Evolutionary conservation across 2,113 vertebrate species (phyloP).

Genomic region (Pteropus alecto): DNA sequence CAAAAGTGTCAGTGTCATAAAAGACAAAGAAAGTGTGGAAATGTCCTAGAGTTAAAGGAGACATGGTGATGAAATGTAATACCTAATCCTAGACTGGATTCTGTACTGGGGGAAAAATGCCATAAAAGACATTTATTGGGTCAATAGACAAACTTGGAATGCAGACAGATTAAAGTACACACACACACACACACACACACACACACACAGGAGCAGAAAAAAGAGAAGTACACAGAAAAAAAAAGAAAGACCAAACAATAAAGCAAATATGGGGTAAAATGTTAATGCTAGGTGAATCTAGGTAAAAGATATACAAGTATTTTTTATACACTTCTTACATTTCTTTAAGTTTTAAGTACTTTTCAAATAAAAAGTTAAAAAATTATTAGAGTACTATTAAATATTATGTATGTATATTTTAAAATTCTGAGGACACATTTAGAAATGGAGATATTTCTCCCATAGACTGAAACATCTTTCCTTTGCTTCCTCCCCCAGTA

Average conservation of each 20-base stretch:
- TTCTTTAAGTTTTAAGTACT: neutral
- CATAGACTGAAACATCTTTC: neutral
- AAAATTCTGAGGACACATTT: neutral
- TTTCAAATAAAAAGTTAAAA: conserved; percentile 19
- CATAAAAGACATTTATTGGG: neutral
- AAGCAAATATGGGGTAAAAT: neutral
- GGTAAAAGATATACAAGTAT: neutral
- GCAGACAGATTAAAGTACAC: neutral
- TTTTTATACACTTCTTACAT: neutral
- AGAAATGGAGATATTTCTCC: neutral
- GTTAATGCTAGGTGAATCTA: neutral
- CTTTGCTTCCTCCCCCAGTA: neutral
- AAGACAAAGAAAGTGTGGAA: neutral
- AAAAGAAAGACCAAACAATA: neutral
- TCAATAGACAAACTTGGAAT: neutral
- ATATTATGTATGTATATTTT: neutral
- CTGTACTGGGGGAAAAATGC: neutral
- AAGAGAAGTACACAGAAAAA: neutral
- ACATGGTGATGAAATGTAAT: neutral
- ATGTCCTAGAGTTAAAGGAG: neutral
- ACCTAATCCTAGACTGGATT: neutral
- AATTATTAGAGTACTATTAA: neutral
- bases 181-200: neutral
- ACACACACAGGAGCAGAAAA: neutral
- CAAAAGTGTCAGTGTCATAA: neutral